Percentiles rank a stretch among this genome's conserved stretches.
Conservation (phyloP, 1,140 invertebrate species). For the Listronotus bonariensis region DNA sequence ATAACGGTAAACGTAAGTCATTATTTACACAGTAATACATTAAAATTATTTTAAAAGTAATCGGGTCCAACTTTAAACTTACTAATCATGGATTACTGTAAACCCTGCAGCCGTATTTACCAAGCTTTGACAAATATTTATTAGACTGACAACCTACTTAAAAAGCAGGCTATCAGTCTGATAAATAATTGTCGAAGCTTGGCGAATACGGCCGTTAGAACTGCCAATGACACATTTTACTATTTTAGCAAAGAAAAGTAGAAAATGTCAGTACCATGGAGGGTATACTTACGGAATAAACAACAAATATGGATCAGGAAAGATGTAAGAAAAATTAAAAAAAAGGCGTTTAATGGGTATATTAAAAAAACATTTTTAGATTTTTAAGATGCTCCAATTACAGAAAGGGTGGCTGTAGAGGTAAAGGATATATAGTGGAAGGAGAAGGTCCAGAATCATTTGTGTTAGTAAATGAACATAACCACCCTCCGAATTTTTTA, state of each 20-base stretch:
- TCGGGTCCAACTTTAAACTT: too few species aligned
- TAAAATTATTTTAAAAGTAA: too few species aligned
- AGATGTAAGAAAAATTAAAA: slow-evolving; percentile 2
- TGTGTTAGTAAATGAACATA: slow-evolving; percentile 22
- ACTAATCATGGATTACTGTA: too few species aligned
- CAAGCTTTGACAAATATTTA: too few species aligned
- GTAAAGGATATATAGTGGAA: slow-evolving; percentile 17
- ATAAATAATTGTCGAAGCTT: too few species aligned
- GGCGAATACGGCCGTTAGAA: too few species aligned
- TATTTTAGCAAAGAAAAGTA: background rate
- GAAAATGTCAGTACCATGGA: background rate
- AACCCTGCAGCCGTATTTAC: too few species aligned
- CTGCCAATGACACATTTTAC: background rate
- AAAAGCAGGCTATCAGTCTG: too few species aligned
- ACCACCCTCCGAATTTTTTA: slow-evolving; percentile 22
- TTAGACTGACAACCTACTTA: too few species aligned
- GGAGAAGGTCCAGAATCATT: slow-evolving; percentile 17
- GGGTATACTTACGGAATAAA: slow-evolving; percentile 16
- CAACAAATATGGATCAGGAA: slow-evolving; percentile 11
- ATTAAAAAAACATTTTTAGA: background rate
- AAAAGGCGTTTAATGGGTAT: too few species aligned
- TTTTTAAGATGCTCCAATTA: slow-evolving; percentile 20
- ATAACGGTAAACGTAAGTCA: too few species aligned
- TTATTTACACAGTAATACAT: too few species aligned
- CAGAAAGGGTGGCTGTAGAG: slow-evolving; percentile 18